Evolutionary conservation across 2,888 invertebrate species (phyloP).

Genomic region (Pheosia tremula): DNA sequence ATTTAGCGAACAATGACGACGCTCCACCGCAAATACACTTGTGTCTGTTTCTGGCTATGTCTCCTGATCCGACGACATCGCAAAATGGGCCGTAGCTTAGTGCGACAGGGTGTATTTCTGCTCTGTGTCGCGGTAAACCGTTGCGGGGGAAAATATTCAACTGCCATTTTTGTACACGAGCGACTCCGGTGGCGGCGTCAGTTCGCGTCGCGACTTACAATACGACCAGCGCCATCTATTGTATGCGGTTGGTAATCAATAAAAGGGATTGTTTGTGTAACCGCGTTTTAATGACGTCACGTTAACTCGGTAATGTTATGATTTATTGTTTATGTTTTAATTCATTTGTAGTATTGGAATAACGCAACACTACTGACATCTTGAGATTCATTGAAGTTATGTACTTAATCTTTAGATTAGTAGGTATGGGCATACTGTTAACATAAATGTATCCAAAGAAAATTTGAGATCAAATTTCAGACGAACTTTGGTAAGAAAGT

Average conservation of each 20-base stretch:
- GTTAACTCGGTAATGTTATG: constrained; percentile 13
- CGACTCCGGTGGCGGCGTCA: constrained; percentile 83
- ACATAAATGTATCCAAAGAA: too few species aligned
- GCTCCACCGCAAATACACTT: constrained; percentile 79
- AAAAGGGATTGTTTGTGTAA: constrained; percentile 57
- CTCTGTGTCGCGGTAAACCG: constrained; percentile 34
- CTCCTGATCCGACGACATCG: constrained; percentile 49
- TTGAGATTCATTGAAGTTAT: too few species aligned
- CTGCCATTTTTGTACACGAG: constrained; percentile 81
- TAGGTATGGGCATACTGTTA: too few species aligned
- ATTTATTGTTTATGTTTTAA: constrained; percentile 7
- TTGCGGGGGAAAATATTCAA: constrained; percentile 80
- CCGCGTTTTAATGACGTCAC: constrained; percentile 42
- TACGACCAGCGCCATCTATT: constrained; percentile 81
- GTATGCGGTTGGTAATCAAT: constrained; percentile 78
- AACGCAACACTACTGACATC: too few species aligned
- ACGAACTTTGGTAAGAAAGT: too few species aligned
- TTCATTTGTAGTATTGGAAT: background rate
- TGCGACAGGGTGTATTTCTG: constrained; percentile 48
- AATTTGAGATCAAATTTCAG: too few species aligned
- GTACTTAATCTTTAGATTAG: too few species aligned
- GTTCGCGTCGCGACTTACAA: constrained; percentile 74
- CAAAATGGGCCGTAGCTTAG: constrained; percentile 46
- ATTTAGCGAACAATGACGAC: constrained; percentile 84
- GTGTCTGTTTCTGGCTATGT: constrained; percentile 71